Conservation (phyloP, 2,797 vertebrate species). For the Cuculus canorus region DNA sequence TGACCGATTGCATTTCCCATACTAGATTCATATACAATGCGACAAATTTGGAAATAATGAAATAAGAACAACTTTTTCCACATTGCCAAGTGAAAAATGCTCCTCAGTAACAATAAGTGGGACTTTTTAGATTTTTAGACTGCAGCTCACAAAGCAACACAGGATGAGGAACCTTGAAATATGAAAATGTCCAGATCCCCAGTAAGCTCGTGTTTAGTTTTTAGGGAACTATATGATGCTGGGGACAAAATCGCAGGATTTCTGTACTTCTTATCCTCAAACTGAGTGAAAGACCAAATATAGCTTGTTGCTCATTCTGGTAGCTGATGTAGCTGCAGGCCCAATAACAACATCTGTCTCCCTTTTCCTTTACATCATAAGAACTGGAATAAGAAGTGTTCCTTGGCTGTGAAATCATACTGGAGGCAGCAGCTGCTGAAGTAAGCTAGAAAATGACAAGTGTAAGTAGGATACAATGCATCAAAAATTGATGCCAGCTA, state of each 20-base stretch:
- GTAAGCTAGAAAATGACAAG: conserved; percentile 6
- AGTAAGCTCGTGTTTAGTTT: background rate
- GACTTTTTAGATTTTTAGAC: background rate
- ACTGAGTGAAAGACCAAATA: background rate
- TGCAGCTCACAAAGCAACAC: background rate
- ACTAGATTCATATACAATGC: background rate
- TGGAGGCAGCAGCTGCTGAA: conserved; percentile 40
- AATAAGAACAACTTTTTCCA: background rate
- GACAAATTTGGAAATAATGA: background rate
- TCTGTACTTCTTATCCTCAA: background rate
- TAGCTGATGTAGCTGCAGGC: background rate
- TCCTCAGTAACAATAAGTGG: background rate
- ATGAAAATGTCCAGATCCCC: background rate
- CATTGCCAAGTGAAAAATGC: background rate
- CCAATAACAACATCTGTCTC: background rate
- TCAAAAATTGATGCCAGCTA: conserved; percentile 17
- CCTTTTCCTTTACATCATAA: background rate
- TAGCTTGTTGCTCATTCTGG: background rate
- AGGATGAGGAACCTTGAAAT: background rate
- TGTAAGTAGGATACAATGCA: conserved; percentile 27
- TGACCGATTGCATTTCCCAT: background rate
- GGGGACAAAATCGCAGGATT: background rate
- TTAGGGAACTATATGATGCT: background rate
- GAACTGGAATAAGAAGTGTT: background rate
- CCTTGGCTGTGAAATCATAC: conserved; percentile 11